phyloP scores from a whole-genome alignment of 1,140 invertebrate genomes.

The Conopomorpha cramerella region DNA sequence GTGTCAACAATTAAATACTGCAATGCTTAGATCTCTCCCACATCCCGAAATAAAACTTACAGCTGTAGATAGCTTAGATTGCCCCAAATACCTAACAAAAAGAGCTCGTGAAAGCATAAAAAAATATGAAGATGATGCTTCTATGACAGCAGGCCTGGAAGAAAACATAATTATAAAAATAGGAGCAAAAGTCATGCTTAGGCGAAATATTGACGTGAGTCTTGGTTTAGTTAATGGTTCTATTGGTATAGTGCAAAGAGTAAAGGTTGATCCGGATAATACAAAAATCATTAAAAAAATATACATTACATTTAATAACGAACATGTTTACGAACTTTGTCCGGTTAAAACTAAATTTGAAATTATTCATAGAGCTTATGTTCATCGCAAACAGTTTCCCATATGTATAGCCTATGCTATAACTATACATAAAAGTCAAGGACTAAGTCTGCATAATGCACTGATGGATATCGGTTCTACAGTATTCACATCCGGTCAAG shows the following conservation, averaged over 20 bases:
- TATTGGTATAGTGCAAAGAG: slow-evolving; percentile 5
- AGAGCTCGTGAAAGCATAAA: slow-evolving; percentile 8
- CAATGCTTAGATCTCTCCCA: slow-evolving; percentile 5
- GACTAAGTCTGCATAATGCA: too few relatives aligned
- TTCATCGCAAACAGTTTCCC: too few relatives aligned
- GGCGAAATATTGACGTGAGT: slow-evolving; percentile 12
- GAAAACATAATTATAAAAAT: slow-evolving; percentile 13
- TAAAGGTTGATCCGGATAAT: not conserved
- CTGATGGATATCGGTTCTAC: too few relatives aligned
- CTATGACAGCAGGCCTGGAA: slow-evolving; percentile 11
- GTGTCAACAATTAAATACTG: slow-evolving; percentile 12
- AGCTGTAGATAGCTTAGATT: slow-evolving; percentile 11
- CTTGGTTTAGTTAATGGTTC: slow-evolving; percentile 13
- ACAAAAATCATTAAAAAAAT: too few relatives aligned
- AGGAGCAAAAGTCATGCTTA: slow-evolving; percentile 12
- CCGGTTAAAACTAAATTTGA: too few relatives aligned
- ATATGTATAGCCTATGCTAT: too few relatives aligned
- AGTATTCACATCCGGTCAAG: too few relatives aligned
- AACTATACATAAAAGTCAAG: too few relatives aligned
- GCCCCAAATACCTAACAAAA: slow-evolving; percentile 11
- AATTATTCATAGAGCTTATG: too few relatives aligned
- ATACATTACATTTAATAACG: too few relatives aligned
- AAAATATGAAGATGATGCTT: slow-evolving; percentile 15
- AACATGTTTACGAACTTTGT: too few relatives aligned
- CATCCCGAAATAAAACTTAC: slow-evolving; percentile 11